Base-by-base conservation (phyloP, 1,140 invertebrate genomes). In the Drosophila tsacasi region DNA sequence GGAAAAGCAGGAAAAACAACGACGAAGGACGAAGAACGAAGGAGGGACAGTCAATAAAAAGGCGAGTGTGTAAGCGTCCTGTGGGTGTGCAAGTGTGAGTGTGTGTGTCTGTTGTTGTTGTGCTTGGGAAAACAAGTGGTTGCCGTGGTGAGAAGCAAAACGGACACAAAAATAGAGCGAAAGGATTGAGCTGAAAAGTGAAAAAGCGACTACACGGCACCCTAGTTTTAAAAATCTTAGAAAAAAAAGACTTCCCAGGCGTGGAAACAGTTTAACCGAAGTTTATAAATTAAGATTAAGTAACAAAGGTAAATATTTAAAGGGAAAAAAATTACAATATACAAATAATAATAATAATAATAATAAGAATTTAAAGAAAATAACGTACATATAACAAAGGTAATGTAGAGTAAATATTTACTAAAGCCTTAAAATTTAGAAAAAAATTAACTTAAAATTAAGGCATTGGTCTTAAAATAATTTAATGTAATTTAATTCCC, bases 51-150 rank as follows among this genome's bases (percentile, higher is more conserved):
- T 39, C 75, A 58, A 81, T 79, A 76, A 75, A 66, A 44, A 66
- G 59, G 39, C 49, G 39, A 58, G 46, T 57, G 27, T 44, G 40
- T 58, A 13, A 25, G 37, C 62, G 52, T 55, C 52, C 37, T 62
- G 23, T 13, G 50, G 50, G 50, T 52, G 50, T 52, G 25, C 49
- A 8, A 6, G 60, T 64, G 65, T 68, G 46, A 40, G 58, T 82
- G 35, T 81, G 63, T 85, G 30, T 68, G 62, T 59, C 25, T 58
- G 71, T 76, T 85, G 85, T 91, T 92, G 91, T 92, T 92, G 76
- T 91, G 91, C 84, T 89, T 83, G 67, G 79, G 77, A 92, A 92
- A 92, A 92, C 91, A 92, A 92, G 91, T 92, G 91, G 91, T 92
- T 92, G 91, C 91, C 91, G 86, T 92, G 91, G 91, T 81, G 87